phyloP scores from a whole-genome alignment of 37 sponge, comb jelly and placozoan species.

The Geodia barretti region DNA sequence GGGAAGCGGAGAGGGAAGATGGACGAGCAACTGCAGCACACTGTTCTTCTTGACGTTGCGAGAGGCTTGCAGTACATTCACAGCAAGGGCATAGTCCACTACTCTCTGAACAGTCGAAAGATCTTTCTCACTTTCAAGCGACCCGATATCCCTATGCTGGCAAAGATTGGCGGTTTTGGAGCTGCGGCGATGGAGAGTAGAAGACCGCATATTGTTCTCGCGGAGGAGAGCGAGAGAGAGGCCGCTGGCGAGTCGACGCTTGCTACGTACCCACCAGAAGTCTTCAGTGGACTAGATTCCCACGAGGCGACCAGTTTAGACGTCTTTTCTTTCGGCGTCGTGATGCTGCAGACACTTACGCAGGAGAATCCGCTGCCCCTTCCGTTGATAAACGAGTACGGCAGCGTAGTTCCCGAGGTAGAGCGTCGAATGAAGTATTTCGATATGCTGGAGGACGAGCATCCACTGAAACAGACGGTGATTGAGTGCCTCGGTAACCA shows the following conservation, averaged over 20 bases:
- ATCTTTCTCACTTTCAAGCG: neutral
- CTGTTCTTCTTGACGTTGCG: neutral
- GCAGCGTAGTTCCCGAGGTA: neutral
- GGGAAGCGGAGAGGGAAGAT: neutral
- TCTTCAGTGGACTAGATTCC: neutral
- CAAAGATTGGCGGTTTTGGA: neutral
- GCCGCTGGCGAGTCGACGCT: neutral
- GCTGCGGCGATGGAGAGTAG: neutral
- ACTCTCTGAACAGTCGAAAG: neutral
- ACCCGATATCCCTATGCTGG: neutral
- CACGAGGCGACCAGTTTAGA: neutral
- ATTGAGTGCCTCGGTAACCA: neutral
- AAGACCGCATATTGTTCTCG: neutral
- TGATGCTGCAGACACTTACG: neutral
- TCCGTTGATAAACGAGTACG: neutral
- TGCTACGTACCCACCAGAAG: neutral
- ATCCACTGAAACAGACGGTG: neutral
- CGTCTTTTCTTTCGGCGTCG: neutral
- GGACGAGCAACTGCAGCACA: neutral
- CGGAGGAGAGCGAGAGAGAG: neutral
- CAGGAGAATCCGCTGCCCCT: neutral
- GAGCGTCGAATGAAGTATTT: neutral
- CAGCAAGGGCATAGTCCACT: neutral
- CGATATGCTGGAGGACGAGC: neutral
- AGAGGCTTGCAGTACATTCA: neutral